These are phyloP conservation scores for Telenomus remus DNA, from an alignment of 1,140 invertebrate species.

Conservation along the genomic window DNA sequence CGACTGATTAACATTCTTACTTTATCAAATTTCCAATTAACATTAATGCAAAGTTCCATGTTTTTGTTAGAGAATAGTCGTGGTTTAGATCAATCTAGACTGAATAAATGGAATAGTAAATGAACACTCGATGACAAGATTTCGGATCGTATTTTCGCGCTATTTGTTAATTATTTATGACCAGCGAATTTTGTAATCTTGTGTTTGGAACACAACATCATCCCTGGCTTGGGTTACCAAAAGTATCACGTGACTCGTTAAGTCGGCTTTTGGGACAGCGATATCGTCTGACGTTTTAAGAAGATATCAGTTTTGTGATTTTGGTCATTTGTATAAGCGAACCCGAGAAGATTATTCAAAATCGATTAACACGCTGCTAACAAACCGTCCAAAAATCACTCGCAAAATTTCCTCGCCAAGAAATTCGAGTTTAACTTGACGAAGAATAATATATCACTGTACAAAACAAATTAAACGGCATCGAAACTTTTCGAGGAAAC, in stretches of 20 bases:
- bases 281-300: slow-evolving; percentile 32
- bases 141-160: background rate
- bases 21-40: background rate
- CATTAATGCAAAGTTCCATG: too few species aligned
- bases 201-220: slow-evolving; percentile 28
- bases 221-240: slow-evolving; percentile 24
- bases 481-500: too few species aligned
- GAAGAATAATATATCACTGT: too few species aligned
- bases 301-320: slow-evolving; percentile 29
- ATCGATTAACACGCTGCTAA: too few species aligned
- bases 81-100: too few species aligned
- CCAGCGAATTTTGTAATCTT: slow-evolving; percentile 33
- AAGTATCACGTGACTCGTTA: slow-evolving; percentile 44
- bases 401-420: too few species aligned
- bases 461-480: too few species aligned
- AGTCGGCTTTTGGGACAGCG: slow-evolving; percentile 25
- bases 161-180: slow-evolving; percentile 37
- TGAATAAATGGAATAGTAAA: too few species aligned
- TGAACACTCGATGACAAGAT: background rate
- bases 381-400: too few species aligned
- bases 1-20: background rate
- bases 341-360: too few species aligned
- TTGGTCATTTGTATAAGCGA: slow-evolving; percentile 17
- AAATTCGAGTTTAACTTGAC: too few species aligned
- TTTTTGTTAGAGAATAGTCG: too few species aligned